These are phyloP conservation scores for Hypselothyrea guttata DNA, from an alignment of 2,888 invertebrate genomes.

Conservation along the genomic window DNA sequence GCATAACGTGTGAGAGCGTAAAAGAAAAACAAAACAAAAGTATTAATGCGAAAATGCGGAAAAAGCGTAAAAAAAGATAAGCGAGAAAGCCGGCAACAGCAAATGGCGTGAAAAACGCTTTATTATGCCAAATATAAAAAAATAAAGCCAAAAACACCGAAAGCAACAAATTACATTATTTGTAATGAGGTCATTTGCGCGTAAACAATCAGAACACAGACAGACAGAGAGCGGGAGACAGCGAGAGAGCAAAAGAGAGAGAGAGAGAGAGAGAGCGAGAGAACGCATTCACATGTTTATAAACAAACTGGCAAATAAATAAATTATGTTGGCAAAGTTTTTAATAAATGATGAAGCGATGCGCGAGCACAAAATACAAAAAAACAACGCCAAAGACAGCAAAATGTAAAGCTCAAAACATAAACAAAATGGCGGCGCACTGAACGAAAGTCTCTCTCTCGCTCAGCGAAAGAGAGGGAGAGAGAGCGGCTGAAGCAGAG, in stretches of 20 bases:
- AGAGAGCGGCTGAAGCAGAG: not conserved
- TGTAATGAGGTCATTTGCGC: constrained; percentile 75
- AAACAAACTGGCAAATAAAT: constrained; percentile 70
- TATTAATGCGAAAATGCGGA: constrained; percentile 2
- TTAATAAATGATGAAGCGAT: constrained; percentile 60
- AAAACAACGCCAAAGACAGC: constrained; percentile 4
- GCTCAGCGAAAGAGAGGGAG: constrained; percentile 1
- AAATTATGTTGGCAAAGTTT: constrained; percentile 62
- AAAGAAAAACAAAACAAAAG: constrained; percentile 10
- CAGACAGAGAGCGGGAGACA: constrained; percentile 3
- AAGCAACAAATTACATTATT: constrained; percentile 66
- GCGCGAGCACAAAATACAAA: no score
- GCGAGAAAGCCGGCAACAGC: constrained; percentile 27
- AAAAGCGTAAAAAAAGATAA: constrained; percentile 5
- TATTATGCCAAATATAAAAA: constrained; percentile 60
- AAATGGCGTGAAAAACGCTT: constrained; percentile 62
- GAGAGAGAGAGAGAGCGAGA: constrained; percentile 1
- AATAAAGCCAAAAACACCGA: constrained; percentile 22
- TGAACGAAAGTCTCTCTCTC: constrained; percentile 17
- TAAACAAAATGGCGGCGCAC: constrained; percentile 48
- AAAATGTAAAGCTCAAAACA: constrained; percentile 28
- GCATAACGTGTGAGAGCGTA: constrained; percentile 20
- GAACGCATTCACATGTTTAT: constrained; percentile 58
- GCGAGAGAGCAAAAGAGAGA: no score
- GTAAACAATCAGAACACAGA: constrained; percentile 62